Percentiles rank a stretch among this genome's conserved stretches.
Conservation (phyloP, 2,113 vertebrate species). For the Oxyruncus cristatus region DNA sequence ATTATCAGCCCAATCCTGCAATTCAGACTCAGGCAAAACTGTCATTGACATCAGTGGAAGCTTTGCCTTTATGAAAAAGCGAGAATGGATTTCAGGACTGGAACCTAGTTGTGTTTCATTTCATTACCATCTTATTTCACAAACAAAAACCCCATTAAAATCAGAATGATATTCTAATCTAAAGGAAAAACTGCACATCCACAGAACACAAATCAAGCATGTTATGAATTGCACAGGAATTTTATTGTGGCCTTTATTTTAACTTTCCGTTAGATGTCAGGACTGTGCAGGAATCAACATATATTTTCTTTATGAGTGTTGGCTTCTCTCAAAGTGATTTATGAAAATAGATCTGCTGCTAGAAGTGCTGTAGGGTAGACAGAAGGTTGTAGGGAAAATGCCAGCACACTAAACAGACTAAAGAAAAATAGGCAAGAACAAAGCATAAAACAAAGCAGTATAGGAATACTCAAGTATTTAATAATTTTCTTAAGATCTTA, state of each 20-base stretch:
- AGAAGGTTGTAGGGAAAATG: conserved; percentile 12
- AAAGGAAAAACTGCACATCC: neutral
- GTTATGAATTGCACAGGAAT: neutral
- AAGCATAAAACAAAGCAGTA: neutral
- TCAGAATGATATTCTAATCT: neutral
- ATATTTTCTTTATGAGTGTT: conserved; percentile 40
- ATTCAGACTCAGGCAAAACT: conserved; percentile 37
- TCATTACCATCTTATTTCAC: conserved; percentile 45
- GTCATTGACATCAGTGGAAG: conserved; percentile 6
- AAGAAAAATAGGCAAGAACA: neutral
- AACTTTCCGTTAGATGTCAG: conserved; percentile 17
- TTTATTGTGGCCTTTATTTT: conserved; percentile 10
- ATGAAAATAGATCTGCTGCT: conserved; percentile 39
- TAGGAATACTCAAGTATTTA: neutral
- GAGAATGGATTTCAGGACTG: neutral
- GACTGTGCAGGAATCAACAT: conserved; percentile 41
- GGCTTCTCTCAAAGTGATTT: conserved; percentile 53
- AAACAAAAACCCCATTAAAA: neutral
- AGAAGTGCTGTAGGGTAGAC: conserved; percentile 35
- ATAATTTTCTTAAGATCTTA: neutral
- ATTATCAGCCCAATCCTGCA: conserved; percentile 2
- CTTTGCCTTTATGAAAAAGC: neutral
- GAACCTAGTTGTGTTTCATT: conserved; percentile 44
- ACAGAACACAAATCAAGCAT: neutral
- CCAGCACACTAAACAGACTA: neutral